Evolutionary conservation across 2,797 vertebrate species (phyloP).

Genomic region (Acrossocheilus wenchowensis): DNA sequence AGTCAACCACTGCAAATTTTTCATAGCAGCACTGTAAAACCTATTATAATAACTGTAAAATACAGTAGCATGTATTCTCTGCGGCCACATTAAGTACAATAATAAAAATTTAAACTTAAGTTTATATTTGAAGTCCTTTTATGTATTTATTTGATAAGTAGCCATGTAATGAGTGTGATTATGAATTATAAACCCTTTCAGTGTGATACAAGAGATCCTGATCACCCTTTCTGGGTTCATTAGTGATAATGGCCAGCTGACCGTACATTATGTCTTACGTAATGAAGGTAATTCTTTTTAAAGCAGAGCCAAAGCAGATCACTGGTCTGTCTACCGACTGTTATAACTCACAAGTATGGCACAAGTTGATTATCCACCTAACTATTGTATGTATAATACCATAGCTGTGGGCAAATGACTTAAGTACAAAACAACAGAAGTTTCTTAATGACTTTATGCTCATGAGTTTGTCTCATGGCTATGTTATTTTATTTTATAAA

Average conservation of each 20-base stretch:
- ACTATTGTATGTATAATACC: background rate
- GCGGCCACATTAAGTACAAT: background rate
- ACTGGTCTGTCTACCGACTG: background rate
- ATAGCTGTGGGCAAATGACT: background rate
- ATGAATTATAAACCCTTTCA: background rate
- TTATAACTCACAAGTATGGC: background rate
- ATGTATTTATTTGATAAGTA: constrained; percentile 7
- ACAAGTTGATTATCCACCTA: background rate
- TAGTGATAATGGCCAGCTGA: background rate
- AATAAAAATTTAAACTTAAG: background rate
- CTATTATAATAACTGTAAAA: background rate
- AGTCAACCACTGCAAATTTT: background rate
- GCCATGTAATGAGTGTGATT: background rate
- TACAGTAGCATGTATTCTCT: background rate
- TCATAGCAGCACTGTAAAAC: background rate
- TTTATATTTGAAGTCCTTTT: background rate
- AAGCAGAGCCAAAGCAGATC: background rate
- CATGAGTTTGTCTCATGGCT: background rate
- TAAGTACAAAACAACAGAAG: background rate
- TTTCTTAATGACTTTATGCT: background rate
- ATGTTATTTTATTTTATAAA: background rate
- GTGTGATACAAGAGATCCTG: background rate
- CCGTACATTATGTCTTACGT: constrained; percentile 7
- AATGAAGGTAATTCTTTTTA: constrained; percentile 21
- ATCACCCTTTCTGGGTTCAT: background rate